Evolutionary conservation across 1,140 invertebrate genomes (phyloP).

Genomic region (Cotesia glomerata): DNA sequence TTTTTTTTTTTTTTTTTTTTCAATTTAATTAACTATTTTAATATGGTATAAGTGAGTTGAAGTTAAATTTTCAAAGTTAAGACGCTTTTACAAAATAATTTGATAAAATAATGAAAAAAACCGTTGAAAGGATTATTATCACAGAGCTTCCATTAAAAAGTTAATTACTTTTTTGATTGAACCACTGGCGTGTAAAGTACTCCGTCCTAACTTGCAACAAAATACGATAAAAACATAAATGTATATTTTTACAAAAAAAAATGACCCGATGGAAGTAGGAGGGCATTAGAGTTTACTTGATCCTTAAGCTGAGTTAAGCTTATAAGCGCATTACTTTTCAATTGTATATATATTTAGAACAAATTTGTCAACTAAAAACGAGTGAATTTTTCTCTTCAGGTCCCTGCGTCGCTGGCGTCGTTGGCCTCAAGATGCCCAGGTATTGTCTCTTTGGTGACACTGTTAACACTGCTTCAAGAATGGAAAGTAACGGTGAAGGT

Average conservation of each 20-base stretch:
- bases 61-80: too few species aligned
- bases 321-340: not conserved
- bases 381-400: slow-evolving; percentile 63
- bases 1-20: too few species aligned
- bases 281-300: not conserved
- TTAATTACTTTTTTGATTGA: slow-evolving; percentile 42
- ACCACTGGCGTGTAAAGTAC: not conserved
- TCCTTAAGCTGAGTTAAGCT: not conserved
- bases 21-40: too few species aligned
- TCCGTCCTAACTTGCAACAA: not conserved
- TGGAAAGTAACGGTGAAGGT: slow-evolving; percentile 92
- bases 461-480: slow-evolving; percentile 90
- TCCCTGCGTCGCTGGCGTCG: slow-evolving; percentile 90
- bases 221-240: not conserved
- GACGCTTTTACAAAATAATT: not conserved
- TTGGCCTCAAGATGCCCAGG: slow-evolving; percentile 91
- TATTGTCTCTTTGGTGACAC: slow-evolving; percentile 95
- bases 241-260: not conserved
- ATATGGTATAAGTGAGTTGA: too few species aligned
- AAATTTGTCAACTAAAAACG: too few species aligned
- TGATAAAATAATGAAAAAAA: not conserved
- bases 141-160: slow-evolving; percentile 30
- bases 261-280: not conserved
- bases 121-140: not conserved
- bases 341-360: not conserved